A percentile compares a stretch with the other conserved stretches of the same genome.
These are phyloP conservation scores for Acropternis orthonyx DNA, from an alignment of 2,797 vertebrate species.

Conservation along the genomic window DNA sequence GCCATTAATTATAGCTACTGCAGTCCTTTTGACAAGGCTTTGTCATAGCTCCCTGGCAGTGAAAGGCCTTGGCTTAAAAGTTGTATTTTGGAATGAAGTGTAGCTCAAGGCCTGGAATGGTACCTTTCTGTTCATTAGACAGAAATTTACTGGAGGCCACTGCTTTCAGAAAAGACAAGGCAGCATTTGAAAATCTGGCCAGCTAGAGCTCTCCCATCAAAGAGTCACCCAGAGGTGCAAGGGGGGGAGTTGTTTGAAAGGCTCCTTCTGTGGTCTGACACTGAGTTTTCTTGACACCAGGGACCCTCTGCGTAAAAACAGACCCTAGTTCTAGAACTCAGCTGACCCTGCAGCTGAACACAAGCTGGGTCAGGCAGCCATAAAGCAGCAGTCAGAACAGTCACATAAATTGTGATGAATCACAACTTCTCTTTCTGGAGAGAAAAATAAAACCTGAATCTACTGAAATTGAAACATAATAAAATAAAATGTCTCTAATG, in stretches of 20 bases:
- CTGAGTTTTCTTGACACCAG: background rate
- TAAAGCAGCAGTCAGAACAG: background rate
- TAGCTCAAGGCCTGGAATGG: background rate
- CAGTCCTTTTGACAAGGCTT: background rate
- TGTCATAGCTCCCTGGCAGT: background rate
- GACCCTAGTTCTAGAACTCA: background rate
- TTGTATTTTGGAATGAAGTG: background rate
- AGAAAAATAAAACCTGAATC: background rate
- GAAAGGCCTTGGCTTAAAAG: background rate
- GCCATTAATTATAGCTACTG: background rate
- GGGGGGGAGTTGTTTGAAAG: background rate
- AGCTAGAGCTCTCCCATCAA: background rate
- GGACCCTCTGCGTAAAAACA: background rate
- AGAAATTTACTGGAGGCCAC: background rate
- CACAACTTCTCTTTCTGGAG: background rate
- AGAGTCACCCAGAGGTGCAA: background rate
- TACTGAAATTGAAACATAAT: conserved; percentile 24
- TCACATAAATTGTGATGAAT: background rate
- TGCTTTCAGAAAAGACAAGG: background rate
- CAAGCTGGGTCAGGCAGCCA: background rate
- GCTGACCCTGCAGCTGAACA: background rate
- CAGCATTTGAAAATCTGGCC: background rate
- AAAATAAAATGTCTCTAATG: conserved; percentile 45
- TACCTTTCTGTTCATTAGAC: background rate
- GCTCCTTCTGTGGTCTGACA: background rate